Percentiles rank a stretch among this genome's conserved stretches.
phyloP scores from a whole-genome alignment of 2,888 invertebrate genomes.

The Cryptus viduatorius region DNA sequence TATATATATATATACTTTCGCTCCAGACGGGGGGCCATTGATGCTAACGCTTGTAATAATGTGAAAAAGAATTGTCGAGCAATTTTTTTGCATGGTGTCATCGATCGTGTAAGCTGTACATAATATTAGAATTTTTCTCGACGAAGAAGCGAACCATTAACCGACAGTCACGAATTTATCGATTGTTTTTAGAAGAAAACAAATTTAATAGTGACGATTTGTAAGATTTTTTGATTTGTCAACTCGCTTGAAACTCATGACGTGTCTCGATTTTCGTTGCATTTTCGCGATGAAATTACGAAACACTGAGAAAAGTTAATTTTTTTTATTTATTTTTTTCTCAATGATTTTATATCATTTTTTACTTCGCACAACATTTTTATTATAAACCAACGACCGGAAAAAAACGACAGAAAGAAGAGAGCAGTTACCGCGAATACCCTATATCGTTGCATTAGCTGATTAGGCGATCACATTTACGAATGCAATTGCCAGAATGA shows the following conservation, averaged over 20 bases:
- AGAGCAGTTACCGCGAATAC: background rate
- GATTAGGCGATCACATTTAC: background rate
- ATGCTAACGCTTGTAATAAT: conserved; percentile 60
- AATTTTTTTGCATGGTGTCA: conserved; percentile 40
- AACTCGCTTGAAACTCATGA: background rate
- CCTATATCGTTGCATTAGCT: background rate
- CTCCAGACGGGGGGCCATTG: conserved; percentile 28
- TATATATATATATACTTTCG: conserved; percentile 32
- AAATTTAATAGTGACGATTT: background rate
- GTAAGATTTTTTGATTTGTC: background rate
- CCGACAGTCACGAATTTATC: background rate
- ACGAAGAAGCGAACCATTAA: conserved; percentile 22
- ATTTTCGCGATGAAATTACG: background rate
- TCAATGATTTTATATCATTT: background rate
- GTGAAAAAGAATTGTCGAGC: conserved; percentile 41
- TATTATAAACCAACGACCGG: no score
- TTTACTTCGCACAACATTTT: no score
- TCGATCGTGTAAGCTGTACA: conserved; percentile 56
- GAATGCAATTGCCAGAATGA: background rate
- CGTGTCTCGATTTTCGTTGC: background rate
- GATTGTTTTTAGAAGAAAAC: background rate
- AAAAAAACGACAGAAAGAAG: background rate
- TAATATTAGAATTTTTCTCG: conserved; percentile 35
- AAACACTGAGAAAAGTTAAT: background rate
- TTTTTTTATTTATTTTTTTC: background rate